Conservation (phyloP, 2,113 vertebrate species). For the human (Homo sapiens) region GRCh38 chr12:72425501-72426000, state of each 20-base stretch:
- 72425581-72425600: slow-evolving; percentile 43
- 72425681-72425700: slow-evolving; percentile 51
- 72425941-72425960: background rate
- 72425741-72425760: background rate
- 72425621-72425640: background rate
- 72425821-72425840: background rate
- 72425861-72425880: background rate
- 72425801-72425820: background rate
- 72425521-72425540: slow-evolving; percentile 43
- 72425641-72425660: slow-evolving; percentile 32
- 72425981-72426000: background rate
- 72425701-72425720: slow-evolving; percentile 28
- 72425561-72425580: slow-evolving; percentile 71
- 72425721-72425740: background rate
- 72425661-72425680: slow-evolving; percentile 52
- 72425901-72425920: background rate
- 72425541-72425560: slow-evolving; percentile 54
- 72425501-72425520: slow-evolving; percentile 20
- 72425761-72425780: background rate
- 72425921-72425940: background rate
- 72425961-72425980: background rate
- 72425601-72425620: slow-evolving; percentile 20
- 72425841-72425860: background rate
- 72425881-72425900: background rate
- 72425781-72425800: background rate